These are phyloP conservation scores for Choreutis nemorana DNA, from an alignment of 2,888 invertebrate genomes.

Conservation along the genomic window DNA sequence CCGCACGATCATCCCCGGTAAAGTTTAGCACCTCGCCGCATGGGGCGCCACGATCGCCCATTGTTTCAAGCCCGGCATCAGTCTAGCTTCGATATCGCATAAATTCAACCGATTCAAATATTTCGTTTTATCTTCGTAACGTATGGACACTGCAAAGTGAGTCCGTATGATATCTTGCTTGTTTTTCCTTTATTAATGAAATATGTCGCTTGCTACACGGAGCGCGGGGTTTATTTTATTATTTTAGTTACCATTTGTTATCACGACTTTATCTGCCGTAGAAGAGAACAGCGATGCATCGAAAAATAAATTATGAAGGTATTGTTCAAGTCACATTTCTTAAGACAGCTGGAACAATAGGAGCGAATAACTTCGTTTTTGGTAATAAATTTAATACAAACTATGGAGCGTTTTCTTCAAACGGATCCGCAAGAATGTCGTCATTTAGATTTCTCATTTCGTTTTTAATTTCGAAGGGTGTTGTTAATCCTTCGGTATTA, in stretches of 20 bases:
- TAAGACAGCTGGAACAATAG: constrained; percentile 54
- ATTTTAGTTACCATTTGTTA: constrained; percentile 66
- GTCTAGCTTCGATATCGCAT: constrained; percentile 57
- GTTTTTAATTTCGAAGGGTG: constrained; percentile 50
- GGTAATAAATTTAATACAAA: constrained; percentile 56
- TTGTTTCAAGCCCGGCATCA: constrained; percentile 51
- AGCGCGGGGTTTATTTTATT: constrained; percentile 54
- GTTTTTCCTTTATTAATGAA: constrained; percentile 66
- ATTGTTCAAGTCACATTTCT: constrained; percentile 56
- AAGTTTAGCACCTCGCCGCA: constrained; percentile 43
- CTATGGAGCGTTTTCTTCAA: constrained; percentile 16
- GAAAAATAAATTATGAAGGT: constrained; percentile 62
- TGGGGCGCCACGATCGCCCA: constrained; percentile 63
- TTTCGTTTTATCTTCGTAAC: constrained; percentile 64
- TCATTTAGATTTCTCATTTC: constrained; percentile 30
- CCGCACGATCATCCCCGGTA: constrained; percentile 10
- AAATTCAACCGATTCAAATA: constrained; percentile 57
- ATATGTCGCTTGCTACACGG: constrained; percentile 57
- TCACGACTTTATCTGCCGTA: constrained; percentile 62
- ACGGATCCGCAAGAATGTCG: not conserved
- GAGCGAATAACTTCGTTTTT: constrained; percentile 46
- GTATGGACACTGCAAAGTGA: constrained; percentile 66
- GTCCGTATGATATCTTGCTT: constrained; percentile 56
- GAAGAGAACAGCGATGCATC: constrained; percentile 52
- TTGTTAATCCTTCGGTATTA: constrained; percentile 59